Evolutionary conservation across 2,113 vertebrate genomes (phyloP).

Genomic region (Tyto alba): DNA sequence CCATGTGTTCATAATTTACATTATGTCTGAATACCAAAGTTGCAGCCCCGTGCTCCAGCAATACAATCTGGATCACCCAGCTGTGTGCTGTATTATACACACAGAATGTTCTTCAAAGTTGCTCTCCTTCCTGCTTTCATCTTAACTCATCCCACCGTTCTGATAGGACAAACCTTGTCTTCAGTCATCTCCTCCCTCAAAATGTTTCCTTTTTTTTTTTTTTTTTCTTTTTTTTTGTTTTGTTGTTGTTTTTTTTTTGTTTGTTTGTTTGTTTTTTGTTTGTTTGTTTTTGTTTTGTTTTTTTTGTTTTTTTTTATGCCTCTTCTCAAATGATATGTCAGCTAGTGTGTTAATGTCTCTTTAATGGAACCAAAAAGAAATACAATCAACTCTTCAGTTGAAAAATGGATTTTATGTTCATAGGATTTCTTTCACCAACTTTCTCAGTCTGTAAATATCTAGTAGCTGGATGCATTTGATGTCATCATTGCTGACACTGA

Average conservation of each 20-base stretch:
- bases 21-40: neutral
- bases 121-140: neutral
- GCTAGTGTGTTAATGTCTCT: neutral
- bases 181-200: neutral
- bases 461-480: neutral
- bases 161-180: neutral
- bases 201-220: neutral
- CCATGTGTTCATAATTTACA: neutral
- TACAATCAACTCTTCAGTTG: neutral
- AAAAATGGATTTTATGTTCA: neutral
- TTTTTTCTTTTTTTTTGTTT: accelerated
- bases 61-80: neutral
- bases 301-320: accelerated
- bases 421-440: neutral
- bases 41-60: neutral
- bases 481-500: neutral
- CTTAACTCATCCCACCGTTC: neutral
- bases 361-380: neutral
- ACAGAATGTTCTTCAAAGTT: neutral
- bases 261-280: too few species aligned
- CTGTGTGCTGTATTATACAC: neutral
- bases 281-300: too few species aligned
- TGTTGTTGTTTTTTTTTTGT: too few species aligned
- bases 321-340: neutral
- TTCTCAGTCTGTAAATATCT: neutral